A percentile compares a stretch with the other conserved stretches of the same genome.
Evolutionary conservation across 2,888 invertebrate genomes (phyloP).

Genomic region (Xestia c-nigrum): DNA sequence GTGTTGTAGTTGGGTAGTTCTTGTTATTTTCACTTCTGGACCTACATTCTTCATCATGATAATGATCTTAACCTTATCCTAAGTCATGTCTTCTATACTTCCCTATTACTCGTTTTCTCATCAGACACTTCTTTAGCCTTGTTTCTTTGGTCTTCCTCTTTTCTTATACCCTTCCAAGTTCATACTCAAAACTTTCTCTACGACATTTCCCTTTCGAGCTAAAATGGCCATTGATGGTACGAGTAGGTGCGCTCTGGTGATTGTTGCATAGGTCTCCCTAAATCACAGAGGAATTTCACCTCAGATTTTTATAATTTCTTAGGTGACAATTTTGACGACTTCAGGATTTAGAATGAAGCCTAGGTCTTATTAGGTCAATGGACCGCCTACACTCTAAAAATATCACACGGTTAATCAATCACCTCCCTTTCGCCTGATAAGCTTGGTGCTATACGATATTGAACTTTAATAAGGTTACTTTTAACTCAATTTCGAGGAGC

Average conservation of each 20-base stretch:
- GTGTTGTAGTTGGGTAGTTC: not conserved
- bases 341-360: not conserved
- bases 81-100: too few relatives aligned
- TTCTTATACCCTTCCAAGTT: too few relatives aligned
- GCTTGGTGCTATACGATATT: not conserved
- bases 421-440: slow-evolving; percentile 2
- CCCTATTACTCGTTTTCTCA: too few relatives aligned
- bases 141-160: too few relatives aligned
- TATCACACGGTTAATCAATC: slow-evolving; percentile 11
- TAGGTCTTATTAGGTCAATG: not conserved
- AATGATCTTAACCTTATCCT: too few relatives aligned
- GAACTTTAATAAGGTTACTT: not conserved
- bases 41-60: not conserved
- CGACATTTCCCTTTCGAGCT: too few relatives aligned
- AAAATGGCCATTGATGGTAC: not conserved
- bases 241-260: too few relatives aligned
- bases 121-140: too few relatives aligned
- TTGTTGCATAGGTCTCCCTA: not conserved
- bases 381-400: slow-evolving; percentile 1
- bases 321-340: not conserved
- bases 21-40: not conserved
- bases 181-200: too few relatives aligned
- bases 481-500: not conserved
- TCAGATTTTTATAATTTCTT: not conserved
- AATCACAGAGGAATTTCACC: not conserved